phyloP scores from a whole-genome alignment of 2,113 vertebrate genomes.

The Gymnogyps californianus region DNA sequence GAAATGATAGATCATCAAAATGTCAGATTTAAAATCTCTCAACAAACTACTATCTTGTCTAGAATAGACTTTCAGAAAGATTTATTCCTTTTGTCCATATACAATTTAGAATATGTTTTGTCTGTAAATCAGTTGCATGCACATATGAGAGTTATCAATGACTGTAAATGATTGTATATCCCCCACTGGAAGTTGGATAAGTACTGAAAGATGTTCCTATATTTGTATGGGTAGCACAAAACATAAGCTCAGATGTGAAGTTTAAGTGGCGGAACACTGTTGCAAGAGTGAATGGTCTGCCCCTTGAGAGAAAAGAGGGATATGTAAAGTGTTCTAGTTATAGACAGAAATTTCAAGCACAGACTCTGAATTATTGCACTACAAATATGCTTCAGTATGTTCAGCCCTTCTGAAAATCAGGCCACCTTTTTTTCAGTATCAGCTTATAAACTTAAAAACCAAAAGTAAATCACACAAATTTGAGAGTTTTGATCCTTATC shows the following conservation, averaged over 20 bases:
- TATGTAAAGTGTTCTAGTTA: background rate
- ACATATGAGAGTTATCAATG: background rate
- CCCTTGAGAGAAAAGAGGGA: background rate
- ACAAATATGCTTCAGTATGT: background rate
- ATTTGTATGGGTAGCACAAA: background rate
- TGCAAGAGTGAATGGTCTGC: background rate
- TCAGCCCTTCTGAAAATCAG: background rate
- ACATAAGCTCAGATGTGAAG: background rate
- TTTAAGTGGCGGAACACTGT: background rate
- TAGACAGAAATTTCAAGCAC: background rate
- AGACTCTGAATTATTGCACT: background rate
- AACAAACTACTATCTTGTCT: background rate
- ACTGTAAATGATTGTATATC: background rate
- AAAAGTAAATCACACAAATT: background rate
- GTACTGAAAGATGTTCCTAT: background rate
- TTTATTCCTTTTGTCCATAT: background rate
- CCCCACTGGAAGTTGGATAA: background rate
- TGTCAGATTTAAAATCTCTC: background rate
- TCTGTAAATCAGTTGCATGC: background rate
- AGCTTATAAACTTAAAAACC: background rate
- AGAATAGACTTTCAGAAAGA: background rate
- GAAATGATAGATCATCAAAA: constrained; percentile 43
- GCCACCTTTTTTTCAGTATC: background rate
- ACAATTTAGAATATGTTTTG: background rate
- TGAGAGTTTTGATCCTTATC: background rate